These are phyloP conservation scores for Agrochola lota DNA, from an alignment of 2,888 invertebrate genomes.

Conservation along the genomic window DNA sequence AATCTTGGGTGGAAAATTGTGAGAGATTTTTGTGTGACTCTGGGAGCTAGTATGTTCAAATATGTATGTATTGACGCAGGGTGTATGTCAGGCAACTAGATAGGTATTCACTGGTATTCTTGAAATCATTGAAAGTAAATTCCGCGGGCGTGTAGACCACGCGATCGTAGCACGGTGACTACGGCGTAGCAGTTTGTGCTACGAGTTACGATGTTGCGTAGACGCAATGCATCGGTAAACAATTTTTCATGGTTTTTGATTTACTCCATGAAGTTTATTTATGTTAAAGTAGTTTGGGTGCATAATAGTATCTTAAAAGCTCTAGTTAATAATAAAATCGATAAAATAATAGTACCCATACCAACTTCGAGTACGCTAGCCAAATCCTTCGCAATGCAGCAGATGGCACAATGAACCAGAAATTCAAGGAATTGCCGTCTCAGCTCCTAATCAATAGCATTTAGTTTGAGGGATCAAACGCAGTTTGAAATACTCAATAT, in stretches of 20 bases:
- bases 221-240: not conserved
- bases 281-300: not conserved
- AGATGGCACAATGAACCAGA: conserved; percentile 56
- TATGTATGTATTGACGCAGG: not conserved
- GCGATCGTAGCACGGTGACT: conserved; percentile 9
- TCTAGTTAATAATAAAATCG: conserved; percentile 6
- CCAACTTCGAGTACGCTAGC: conserved; percentile 20
- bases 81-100: not conserved
- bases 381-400: conserved; percentile 48
- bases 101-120: not conserved
- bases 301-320: not conserved
- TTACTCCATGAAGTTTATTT: not conserved
- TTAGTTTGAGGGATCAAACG: conserved; percentile 29
- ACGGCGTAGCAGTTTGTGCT: conserved; percentile 24
- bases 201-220: conserved; percentile 4
- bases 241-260: not conserved
- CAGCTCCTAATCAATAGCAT: conserved; percentile 50
- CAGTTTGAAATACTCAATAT: conserved; percentile 18
- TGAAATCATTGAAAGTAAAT: not conserved
- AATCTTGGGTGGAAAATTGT: conserved; percentile 2
- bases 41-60: not conserved
- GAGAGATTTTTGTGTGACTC: not conserved
- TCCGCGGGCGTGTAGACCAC: not conserved
- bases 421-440: conserved; percentile 45
- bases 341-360: conserved; percentile 3